A percentile compares a stretch with the other conserved stretches of the same genome.
Evolutionary conservation across 2,888 invertebrate species (phyloP).

Genomic region (Phortica magna): DNA sequence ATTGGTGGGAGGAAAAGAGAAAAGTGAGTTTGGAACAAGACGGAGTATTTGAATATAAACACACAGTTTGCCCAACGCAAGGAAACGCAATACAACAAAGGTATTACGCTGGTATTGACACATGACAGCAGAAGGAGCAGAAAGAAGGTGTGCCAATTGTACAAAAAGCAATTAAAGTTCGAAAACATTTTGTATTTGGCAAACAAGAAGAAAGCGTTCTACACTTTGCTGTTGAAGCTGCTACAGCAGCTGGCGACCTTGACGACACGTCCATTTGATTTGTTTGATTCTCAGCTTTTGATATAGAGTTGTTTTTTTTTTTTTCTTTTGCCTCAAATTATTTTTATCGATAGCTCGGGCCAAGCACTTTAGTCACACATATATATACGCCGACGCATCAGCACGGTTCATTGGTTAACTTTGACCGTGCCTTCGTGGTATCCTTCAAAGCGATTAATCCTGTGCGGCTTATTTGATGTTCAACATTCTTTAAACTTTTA

Average conservation of each 20-base stretch:
- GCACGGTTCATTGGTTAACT: background rate
- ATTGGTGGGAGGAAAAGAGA: background rate
- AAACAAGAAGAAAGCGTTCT: slow-evolving; percentile 61
- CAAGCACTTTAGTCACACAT: no score
- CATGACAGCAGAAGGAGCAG: background rate
- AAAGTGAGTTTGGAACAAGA: background rate
- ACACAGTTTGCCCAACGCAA: background rate
- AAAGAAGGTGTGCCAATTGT: slow-evolving; percentile 46
- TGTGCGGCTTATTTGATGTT: background rate
- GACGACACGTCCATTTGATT: no score
- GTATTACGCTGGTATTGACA: slow-evolving; percentile 4
- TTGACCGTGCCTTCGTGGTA: no score
- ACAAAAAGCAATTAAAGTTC: slow-evolving; percentile 64
- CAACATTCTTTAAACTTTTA: background rate
- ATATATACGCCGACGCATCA: no score
- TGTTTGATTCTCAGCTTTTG: no score
- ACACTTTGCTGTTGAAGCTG: no score
- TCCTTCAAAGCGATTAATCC: background rate
- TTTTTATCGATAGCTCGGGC: no score
- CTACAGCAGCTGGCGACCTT: no score
- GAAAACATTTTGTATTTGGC: slow-evolving; percentile 58
- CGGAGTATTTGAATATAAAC: background rate
- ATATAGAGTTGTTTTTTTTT: no score
- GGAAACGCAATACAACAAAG: background rate
- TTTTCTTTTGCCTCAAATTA: no score